A percentile compares a stretch with the other conserved stretches of the same genome.
Conservation (phyloP, 2,797 vertebrate species). For the Gymnoscopelus braueri region DNA sequence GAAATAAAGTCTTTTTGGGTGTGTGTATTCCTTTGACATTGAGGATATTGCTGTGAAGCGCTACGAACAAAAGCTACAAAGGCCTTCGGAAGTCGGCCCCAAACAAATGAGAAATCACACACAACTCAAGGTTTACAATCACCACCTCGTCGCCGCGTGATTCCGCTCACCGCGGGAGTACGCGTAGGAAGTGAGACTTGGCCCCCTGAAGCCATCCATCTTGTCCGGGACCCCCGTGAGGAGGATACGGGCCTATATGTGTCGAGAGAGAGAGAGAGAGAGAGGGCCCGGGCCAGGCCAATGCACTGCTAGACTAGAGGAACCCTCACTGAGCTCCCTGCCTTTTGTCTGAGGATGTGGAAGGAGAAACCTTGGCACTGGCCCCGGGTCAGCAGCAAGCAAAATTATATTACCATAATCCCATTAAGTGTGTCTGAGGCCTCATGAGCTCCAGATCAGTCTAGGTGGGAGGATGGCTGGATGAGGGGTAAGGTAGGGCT, state of each 20-base stretch:
- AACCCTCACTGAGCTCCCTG: slow-evolving; percentile 70
- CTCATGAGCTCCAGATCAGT: slow-evolving; percentile 73
- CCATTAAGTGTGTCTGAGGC: slow-evolving; percentile 85
- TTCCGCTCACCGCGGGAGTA: slow-evolving; percentile 43
- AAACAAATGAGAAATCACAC: slow-evolving; percentile 15
- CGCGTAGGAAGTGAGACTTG: slow-evolving; percentile 67
- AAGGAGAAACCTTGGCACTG: slow-evolving; percentile 79
- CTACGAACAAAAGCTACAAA: neutral
- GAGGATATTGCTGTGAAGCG: too few relatives aligned
- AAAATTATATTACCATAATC: slow-evolving; percentile 87
- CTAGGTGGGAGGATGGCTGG: slow-evolving; percentile 56
- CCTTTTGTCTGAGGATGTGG: slow-evolving; percentile 78
- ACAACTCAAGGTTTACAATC: slow-evolving; percentile 26
- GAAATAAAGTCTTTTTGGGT: too few relatives aligned
- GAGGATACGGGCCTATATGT: slow-evolving; percentile 62
- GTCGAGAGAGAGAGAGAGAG: slow-evolving; percentile 54
- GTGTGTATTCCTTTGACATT: too few relatives aligned
- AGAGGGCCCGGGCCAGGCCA: slow-evolving; percentile 46
- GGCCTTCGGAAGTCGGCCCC: neutral
- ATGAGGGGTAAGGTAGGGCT: slow-evolving; percentile 48
- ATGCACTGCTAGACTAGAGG: slow-evolving; percentile 40
- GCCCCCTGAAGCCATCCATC: slow-evolving; percentile 72
- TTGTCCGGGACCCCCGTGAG: slow-evolving; percentile 62
- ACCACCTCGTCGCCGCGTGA: slow-evolving; percentile 30
- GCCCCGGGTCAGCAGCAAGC: slow-evolving; percentile 77